Conservation (phyloP, 2,113 vertebrate genomes). For the Nothocercus nigrocapillus region DNA sequence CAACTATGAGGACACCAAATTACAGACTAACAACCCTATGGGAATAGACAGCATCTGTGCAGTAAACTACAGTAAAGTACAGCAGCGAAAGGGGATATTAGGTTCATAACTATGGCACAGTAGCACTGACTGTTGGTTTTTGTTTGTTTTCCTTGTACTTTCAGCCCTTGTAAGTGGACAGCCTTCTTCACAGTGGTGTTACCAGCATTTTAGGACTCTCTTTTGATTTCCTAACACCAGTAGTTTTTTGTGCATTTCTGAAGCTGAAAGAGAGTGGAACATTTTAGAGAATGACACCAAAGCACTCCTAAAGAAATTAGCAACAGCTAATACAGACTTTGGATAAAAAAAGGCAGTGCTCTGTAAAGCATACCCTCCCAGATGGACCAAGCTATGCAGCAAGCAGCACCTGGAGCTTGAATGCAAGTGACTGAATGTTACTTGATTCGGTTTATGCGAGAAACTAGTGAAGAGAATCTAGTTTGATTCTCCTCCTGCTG, state of each 20-base stretch:
- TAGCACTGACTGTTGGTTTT: not conserved
- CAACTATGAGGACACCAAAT: not conserved
- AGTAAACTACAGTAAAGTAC: not conserved
- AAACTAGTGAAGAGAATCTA: not conserved
- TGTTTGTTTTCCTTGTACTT: slow-evolving; percentile 30
- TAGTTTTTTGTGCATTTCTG: slow-evolving; percentile 54
- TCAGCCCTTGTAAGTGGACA: not conserved
- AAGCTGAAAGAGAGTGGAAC: slow-evolving; percentile 72
- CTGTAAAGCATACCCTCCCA: not conserved
- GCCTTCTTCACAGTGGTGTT: slow-evolving; percentile 69
- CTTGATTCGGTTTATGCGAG: not conserved
- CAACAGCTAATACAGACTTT: not conserved
- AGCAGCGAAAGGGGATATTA: not conserved
- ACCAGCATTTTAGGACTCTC: slow-evolving; percentile 62
- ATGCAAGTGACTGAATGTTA: fast-evolving
- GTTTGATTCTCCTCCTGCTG: not conserved
- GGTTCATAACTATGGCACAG: not conserved
- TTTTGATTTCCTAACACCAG: slow-evolving; percentile 23
- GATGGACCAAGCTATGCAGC: not conserved
- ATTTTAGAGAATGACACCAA: not conserved
- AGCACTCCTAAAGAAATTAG: not conserved
- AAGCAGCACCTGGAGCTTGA: not conserved
- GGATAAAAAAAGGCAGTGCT: not conserved
- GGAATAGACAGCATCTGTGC: not conserved
- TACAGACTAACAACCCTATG: not conserved